Evolutionary conservation across 2,888 invertebrate genomes (phyloP), one percentile per base, ranked within the genome.

Genomic region (Sminthurides aquaticus): DNA sequence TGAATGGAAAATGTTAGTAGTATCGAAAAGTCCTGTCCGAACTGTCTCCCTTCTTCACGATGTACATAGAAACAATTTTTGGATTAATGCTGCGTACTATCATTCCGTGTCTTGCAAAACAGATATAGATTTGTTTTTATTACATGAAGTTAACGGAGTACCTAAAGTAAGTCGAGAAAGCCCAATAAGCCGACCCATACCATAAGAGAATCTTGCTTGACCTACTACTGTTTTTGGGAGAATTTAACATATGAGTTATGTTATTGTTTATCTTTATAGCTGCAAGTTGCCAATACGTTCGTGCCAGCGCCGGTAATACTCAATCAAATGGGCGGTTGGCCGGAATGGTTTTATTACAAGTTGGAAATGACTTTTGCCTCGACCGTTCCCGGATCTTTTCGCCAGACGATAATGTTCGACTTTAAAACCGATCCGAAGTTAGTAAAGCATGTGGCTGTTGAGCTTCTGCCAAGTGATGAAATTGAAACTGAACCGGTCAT

Each of bases 371-470:
- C 81, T 62, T 88, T 87, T 77, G 80, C 81, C 63, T 86, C 87
- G 0, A 84, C 86, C 69, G 86, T 88, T 67, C 89, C 86, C 76
- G 89, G 86, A 26, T 88, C 89, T 1, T 90, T 89, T 78, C 82
- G 87, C 3, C 90, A 90, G 78, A 84, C 87, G 1, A 81, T 90
- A 1, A 84, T 89, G 8, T 88, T 90, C 77, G 89, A 88, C 78
- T 87, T 89, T 75, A 87, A 87, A 2, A 77, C 78, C 62, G 84
- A 86, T 75, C 87, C 87, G 0, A 81, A 85, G 48, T 76, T 87
- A 2, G 84, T 86, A 3, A 84, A 84, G 71, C 85, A 86, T 76
- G 78, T 90, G 26, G 87, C 87, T 76, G 87, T 89, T 2, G 90
- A 90, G 77, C 87, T 88, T 1, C 25, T 57, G 5, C 49, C 57